Evolutionary conservation across 1,140 invertebrate species (phyloP).

Genomic region (Macrobrachium nipponense): DNA sequence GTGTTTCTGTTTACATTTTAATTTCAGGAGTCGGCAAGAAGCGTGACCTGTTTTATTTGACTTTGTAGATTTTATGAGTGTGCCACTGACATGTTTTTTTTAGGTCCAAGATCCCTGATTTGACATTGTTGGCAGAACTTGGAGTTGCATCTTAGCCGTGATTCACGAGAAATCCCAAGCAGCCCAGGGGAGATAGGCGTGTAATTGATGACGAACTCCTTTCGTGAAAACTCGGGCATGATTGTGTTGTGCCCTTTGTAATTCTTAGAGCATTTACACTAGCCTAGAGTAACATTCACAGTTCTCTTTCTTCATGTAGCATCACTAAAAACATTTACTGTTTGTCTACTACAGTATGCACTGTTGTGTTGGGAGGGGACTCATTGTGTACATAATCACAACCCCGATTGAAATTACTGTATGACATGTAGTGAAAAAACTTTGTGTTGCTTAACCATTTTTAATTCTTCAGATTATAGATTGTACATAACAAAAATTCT

Average conservation of each 20-base stretch:
- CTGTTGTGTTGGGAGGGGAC: constrained; percentile 23
- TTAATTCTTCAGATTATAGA: constrained; percentile 27
- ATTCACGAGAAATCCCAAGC: background rate
- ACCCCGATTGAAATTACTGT: constrained; percentile 21
- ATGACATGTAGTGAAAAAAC: constrained; percentile 33
- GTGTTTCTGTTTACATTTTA: too few relatives aligned
- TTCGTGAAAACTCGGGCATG: background rate
- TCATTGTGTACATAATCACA: constrained; percentile 13
- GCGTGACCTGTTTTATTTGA: too few relatives aligned
- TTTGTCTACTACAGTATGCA: constrained; percentile 41
- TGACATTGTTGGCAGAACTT: too few relatives aligned
- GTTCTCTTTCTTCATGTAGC: constrained; percentile 1
- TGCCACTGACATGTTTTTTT: background rate
- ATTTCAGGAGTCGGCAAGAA: too few relatives aligned
- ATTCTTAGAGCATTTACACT: background rate
- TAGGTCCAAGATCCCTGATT: too few relatives aligned
- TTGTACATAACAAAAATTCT: constrained; percentile 42
- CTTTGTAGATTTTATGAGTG: background rate
- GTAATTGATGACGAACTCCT: constrained; percentile 3
- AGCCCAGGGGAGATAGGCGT: background rate
- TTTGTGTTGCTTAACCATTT: constrained; percentile 18
- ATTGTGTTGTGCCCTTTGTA: constrained; percentile 32
- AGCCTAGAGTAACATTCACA: constrained; percentile 1
- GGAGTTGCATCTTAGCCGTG: too few relatives aligned
- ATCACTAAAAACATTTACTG: constrained; percentile 36